Percentiles rank a stretch among this genome's conserved stretches.
These are phyloP conservation scores for Pissodes strobi DNA, from an alignment of 1,140 invertebrate genomes.

Conservation along the genomic window DNA sequence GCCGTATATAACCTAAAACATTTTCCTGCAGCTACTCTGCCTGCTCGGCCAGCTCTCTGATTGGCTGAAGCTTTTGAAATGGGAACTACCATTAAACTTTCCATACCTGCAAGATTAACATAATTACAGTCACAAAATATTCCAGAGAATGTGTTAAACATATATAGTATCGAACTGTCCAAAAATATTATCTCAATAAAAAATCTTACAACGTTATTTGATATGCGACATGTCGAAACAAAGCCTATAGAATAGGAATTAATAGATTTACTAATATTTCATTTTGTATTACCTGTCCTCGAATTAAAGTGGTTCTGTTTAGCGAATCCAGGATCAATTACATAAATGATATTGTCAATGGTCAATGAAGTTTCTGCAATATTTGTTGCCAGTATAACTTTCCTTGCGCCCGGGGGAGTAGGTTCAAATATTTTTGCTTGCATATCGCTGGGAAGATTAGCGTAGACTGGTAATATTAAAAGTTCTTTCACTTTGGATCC, in stretches of 20 bases:
- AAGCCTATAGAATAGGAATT: no score
- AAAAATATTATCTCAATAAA: no score
- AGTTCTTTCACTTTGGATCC: conserved; percentile 94
- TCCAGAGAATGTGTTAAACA: no score
- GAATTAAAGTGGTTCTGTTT: conserved; percentile 99
- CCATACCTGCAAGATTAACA: conserved; percentile 70
- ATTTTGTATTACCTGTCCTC: conserved; percentile 58
- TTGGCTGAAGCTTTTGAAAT: conserved; percentile 97
- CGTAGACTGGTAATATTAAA: conserved; percentile 95
- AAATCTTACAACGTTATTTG: no score
- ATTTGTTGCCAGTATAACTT: conserved; percentile 97
- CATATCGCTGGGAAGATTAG: conserved; percentile 97
- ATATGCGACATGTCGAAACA: no score
- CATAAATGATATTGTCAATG: conserved; percentile 99
- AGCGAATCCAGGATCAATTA: conserved; percentile 98
- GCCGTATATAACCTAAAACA: conserved; percentile 97
- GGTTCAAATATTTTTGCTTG: conserved; percentile 98
- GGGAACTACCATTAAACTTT: conserved; percentile 95
- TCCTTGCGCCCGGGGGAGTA: conserved; percentile 92
- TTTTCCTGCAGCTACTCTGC: conserved; percentile 92
- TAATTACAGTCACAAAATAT: no score
- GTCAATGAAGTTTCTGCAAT: conserved; percentile 99
- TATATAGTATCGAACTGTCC: no score
- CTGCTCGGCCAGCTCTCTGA: conserved; percentile 90
- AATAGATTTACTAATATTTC: no score